These are phyloP conservation scores for Albula goreensis DNA, from an alignment of 2,113 vertebrate genomes.

Conservation along the genomic window DNA sequence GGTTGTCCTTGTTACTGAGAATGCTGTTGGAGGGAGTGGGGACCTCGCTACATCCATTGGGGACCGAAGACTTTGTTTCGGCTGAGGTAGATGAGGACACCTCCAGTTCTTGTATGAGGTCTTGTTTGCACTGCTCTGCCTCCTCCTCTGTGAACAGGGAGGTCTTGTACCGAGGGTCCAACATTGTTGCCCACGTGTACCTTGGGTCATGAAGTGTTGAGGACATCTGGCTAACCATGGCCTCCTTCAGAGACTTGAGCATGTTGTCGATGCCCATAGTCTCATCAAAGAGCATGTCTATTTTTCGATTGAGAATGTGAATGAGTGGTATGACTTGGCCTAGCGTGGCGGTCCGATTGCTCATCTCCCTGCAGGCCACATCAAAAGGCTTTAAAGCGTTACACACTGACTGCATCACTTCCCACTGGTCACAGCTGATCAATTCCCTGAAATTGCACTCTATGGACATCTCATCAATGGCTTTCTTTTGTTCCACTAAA, in stretches of 20 bases:
- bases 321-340: conserved; percentile 97
- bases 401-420: conserved; percentile 94
- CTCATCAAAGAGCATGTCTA: conserved; percentile 93
- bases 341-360: conserved; percentile 82
- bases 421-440: conserved; percentile 97
- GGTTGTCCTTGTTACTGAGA: conserved; percentile 73
- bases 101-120: conserved; percentile 90
- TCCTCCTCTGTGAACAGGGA: conserved; percentile 94
- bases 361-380: conserved; percentile 90
- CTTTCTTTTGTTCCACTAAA: conserved; percentile 90
- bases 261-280: conserved; percentile 96
- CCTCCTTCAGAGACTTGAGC: conserved; percentile 89
- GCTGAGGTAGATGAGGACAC: conserved; percentile 84
- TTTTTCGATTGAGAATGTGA: conserved; percentile 90
- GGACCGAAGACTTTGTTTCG: conserved; percentile 64
- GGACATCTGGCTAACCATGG: conserved; percentile 87
- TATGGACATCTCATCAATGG: conserved; percentile 86
- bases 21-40: conserved; percentile 65
- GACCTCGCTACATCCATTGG: conserved; percentile 76
- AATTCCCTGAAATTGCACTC: conserved; percentile 93
- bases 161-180: conserved; percentile 95
- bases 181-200: conserved; percentile 89
- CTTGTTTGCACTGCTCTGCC: conserved; percentile 88
- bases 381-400: conserved; percentile 91
- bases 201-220: conserved; percentile 84